Conservation (phyloP, 2,888 invertebrate genomes). For the Sphaerophoria rueppellii region DNA sequence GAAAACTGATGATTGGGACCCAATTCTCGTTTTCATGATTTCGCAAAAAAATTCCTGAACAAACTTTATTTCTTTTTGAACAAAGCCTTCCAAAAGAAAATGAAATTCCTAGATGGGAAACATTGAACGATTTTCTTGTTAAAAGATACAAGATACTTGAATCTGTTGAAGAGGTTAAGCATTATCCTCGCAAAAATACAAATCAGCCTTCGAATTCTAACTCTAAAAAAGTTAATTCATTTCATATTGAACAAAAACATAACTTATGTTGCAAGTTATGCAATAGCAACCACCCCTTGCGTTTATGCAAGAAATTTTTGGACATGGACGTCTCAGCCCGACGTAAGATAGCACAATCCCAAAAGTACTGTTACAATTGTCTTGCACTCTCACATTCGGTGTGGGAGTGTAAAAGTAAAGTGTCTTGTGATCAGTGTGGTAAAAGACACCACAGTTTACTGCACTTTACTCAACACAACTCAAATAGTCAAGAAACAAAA, state of each 20-base stretch:
- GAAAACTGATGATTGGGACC: background rate
- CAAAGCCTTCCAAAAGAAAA: background rate
- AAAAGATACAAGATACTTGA: constrained; percentile 20
- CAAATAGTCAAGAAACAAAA: background rate
- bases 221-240: background rate
- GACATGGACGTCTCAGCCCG: constrained; percentile 6
- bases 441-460: constrained; percentile 24
- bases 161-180: constrained; percentile 19
- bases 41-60: background rate
- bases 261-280: constrained; percentile 20
- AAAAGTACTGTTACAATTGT: constrained; percentile 36
- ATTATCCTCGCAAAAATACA: background rate
- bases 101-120: constrained; percentile 5
- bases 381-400: constrained; percentile 20
- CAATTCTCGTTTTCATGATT: background rate
- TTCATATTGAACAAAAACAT: background rate
- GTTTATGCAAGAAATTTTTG: constrained; percentile 24
- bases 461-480: background rate
- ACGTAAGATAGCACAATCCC: constrained; percentile 9
- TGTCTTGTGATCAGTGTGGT: constrained; percentile 27
- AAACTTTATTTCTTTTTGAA: constrained; percentile 4
- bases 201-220: background rate
- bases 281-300: constrained; percentile 23
- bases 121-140: constrained; percentile 8
- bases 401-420: constrained; percentile 35